A percentile compares a stretch with the other conserved stretches of the same genome.
These are phyloP conservation scores for Enoplosus armatus DNA, from an alignment of 2,797 vertebrate genomes.

Conservation along the genomic window DNA sequence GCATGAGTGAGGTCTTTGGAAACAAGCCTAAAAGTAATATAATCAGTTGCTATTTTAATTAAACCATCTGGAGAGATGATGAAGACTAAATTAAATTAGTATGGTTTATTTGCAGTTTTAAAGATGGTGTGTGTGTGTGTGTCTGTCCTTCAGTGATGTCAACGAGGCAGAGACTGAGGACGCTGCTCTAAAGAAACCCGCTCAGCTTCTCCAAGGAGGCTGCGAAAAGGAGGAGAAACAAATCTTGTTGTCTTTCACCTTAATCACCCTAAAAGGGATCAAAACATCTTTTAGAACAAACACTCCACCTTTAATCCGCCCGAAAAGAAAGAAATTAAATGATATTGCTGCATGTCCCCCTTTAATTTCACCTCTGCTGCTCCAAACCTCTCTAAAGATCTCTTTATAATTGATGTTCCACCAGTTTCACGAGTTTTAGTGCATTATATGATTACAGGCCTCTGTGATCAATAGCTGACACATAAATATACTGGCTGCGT, in stretches of 20 bases:
- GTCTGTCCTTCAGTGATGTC: slow-evolving; percentile 43
- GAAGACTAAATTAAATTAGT: slow-evolving; percentile 65
- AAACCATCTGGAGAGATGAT: slow-evolving; percentile 66
- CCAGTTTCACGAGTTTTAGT: slow-evolving; percentile 46
- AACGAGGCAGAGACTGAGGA: slow-evolving; percentile 36
- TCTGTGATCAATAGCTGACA: slow-evolving; percentile 73
- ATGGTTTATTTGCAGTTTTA: slow-evolving; percentile 56
- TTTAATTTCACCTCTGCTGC: slow-evolving; percentile 13
- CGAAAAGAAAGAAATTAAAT: slow-evolving; percentile 13
- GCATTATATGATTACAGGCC: slow-evolving; percentile 67
- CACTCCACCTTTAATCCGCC: slow-evolving; percentile 35
- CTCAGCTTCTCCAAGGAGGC: slow-evolving; percentile 38
- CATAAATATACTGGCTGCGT: slow-evolving; percentile 57
- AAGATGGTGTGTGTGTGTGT: slow-evolving; percentile 15
- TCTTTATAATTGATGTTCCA: slow-evolving; percentile 69
- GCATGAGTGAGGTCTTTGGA: slow-evolving; percentile 48
- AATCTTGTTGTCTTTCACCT: slow-evolving; percentile 36
- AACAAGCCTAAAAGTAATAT: slow-evolving; percentile 52
- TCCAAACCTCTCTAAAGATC: slow-evolving; percentile 48
- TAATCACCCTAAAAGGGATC: slow-evolving; percentile 65
- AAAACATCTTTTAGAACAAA: slow-evolving; percentile 52
- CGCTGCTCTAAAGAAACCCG: slow-evolving; percentile 28
- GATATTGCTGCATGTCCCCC: not conserved
- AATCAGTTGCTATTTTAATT: slow-evolving; percentile 65
- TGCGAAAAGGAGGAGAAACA: slow-evolving; percentile 21